These are phyloP conservation scores for Paedocypris sp. DNA, from an alignment of 2,113 vertebrate species.

Conservation along the genomic window DNA sequence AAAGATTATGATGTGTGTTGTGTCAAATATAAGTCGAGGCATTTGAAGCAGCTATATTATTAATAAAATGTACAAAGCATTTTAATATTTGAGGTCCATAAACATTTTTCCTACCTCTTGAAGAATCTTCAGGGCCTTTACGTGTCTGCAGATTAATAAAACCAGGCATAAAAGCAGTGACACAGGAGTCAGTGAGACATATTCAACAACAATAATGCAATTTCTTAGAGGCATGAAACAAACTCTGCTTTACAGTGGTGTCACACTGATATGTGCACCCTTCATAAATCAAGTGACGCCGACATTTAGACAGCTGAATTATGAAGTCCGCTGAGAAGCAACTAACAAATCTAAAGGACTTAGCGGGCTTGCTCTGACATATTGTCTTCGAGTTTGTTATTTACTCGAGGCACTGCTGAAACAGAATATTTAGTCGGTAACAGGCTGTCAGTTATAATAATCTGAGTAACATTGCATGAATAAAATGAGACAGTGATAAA, in stretches of 20 bases:
- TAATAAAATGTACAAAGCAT: no score
- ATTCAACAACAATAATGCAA: neutral
- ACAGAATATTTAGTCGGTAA: constrained; percentile 34
- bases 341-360: neutral
- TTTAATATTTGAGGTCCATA: neutral
- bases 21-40: no score
- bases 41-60: neutral
- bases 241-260: neutral
- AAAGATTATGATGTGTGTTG: no score
- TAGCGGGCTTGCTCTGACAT: neutral
- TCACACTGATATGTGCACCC: neutral
- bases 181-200: neutral
- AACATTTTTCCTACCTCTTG: constrained; percentile 60
- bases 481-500: constrained; percentile 15
- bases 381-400: neutral
- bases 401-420: constrained; percentile 20
- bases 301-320: neutral
- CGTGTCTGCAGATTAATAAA: constrained; percentile 62
- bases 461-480: constrained; percentile 29
- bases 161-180: constrained; percentile 13
- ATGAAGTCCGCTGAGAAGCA: neutral
- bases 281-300: neutral
- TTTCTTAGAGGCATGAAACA: neutral
- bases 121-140: constrained; percentile 74
- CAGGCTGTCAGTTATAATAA: constrained; percentile 37